Conservation (phyloP, 2,888 invertebrate genomes). For the Auanema freiburgensis region DNA sequence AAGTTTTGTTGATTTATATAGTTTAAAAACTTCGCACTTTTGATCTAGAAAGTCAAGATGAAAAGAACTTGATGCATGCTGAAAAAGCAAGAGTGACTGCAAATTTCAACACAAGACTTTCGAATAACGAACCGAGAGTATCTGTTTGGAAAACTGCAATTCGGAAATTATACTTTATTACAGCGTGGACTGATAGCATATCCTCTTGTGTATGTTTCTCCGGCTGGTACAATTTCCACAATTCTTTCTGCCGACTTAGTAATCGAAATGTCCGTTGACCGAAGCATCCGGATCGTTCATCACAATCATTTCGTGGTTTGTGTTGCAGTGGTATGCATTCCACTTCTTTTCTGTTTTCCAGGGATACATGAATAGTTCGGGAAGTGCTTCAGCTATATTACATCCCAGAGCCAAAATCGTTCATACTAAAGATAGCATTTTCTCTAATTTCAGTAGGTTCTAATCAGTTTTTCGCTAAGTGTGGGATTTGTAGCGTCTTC, state of each 20-base stretch:
- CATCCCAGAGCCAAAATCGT: constrained; percentile 65
- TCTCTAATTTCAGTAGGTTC: constrained; percentile 62
- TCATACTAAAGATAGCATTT: constrained; percentile 65
- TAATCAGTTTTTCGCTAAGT: neutral
- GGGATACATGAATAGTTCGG: constrained; percentile 64
- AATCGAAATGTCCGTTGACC: constrained; percentile 66
- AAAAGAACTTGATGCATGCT: too few relatives aligned
- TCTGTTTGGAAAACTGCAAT: too few relatives aligned
- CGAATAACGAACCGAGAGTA: too few relatives aligned
- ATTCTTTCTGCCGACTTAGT: constrained; percentile 65
- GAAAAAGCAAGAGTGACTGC: too few relatives aligned
- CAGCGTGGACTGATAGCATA: constrained; percentile 30
- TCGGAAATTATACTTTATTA: too few relatives aligned
- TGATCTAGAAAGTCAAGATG: too few relatives aligned
- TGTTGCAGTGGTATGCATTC: neutral
- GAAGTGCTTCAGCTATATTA: constrained; percentile 64
- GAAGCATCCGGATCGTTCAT: constrained; percentile 65
- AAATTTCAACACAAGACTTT: too few relatives aligned
- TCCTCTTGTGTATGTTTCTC: constrained; percentile 65
- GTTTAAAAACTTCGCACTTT: too few relatives aligned
- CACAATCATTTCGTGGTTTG: constrained; percentile 64
- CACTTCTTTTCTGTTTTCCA: constrained; percentile 9
- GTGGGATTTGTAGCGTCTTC: constrained; percentile 13
- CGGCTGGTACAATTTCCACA: constrained; percentile 65
- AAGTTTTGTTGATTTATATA: too few relatives aligned